Percentiles rank a stretch among this genome's conserved stretches.
Conservation (phyloP, 1,140 invertebrate genomes). For the Drosophila tristis region DNA sequence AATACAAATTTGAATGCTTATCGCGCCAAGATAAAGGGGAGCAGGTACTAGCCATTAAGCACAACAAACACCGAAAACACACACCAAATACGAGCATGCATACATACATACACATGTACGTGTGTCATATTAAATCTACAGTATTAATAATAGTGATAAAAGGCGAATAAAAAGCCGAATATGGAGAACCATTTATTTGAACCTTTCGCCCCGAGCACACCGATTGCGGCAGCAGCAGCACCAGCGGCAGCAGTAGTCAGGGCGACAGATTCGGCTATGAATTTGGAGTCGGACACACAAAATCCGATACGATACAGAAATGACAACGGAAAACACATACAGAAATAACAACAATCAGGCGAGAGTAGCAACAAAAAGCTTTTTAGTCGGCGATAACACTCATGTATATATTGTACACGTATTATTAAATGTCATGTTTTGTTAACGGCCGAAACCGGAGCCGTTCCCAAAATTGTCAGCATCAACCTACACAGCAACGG, state of each 20-base stretch:
- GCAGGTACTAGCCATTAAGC: conserved; percentile 72
- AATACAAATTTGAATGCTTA: conserved; percentile 70
- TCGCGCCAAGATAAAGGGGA: conserved; percentile 55
- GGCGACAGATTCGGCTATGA: conserved; percentile 36
- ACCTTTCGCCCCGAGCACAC: conserved; percentile 49
- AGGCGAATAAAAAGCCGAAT: conserved; percentile 58
- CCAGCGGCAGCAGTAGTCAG: conserved; percentile 5
- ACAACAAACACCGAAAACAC: conserved; percentile 7
- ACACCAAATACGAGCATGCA: conserved; percentile 18
- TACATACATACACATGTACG: conserved; percentile 47
- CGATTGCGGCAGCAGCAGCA: conserved; percentile 45
- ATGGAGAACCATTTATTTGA: conserved; percentile 68
- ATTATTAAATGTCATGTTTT: conserved; percentile 82
- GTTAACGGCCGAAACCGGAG: conserved; percentile 72
- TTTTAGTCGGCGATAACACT: conserved; percentile 81
- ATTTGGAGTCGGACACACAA: conserved; percentile 43
- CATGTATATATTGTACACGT: conserved; percentile 77
- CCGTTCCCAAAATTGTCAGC: conserved; percentile 81
- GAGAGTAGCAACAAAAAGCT: conserved; percentile 78
- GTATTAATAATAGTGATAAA: conserved; percentile 78
- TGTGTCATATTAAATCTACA: conserved; percentile 65
- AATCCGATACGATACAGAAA: conserved; percentile 64
- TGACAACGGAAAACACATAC: conserved; percentile 70
- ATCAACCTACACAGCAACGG: conserved; percentile 57
- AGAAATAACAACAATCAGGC: conserved; percentile 47